Conservation (phyloP, 1,140 invertebrate species). For the Bursaphelenchus mucronatus region DNA sequence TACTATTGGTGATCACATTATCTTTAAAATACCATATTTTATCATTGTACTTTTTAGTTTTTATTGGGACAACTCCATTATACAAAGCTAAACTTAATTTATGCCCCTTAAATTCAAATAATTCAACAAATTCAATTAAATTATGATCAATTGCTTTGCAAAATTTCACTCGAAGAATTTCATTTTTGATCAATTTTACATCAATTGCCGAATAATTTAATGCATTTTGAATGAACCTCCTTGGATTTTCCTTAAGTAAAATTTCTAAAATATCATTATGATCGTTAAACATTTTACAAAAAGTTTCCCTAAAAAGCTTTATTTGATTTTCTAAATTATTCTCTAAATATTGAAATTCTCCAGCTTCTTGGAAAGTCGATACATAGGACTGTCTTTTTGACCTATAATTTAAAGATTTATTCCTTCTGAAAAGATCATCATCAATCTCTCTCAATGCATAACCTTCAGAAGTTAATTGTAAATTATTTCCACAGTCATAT, state of each 20-base stretch:
- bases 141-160: too few species aligned
- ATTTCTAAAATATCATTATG: conserved; percentile 12
- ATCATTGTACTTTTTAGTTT: conserved; percentile 26
- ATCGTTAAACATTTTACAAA: conserved; percentile 20
- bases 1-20: conserved; percentile 23
- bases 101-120: too few species aligned
- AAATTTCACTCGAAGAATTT: conserved; percentile 5
- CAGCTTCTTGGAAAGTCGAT: too few species aligned
- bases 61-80: conserved; percentile 7
- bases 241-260: too few species aligned
- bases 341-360: too few species aligned
- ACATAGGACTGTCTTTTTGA: too few species aligned
- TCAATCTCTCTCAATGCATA: conserved; percentile 26
- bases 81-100: too few species aligned
- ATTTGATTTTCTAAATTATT: too few species aligned
- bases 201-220: background rate
- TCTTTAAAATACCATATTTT: too few species aligned
- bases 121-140: too few species aligned
- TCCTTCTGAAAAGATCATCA: conserved; percentile 33
- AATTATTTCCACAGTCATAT: conserved; percentile 8
- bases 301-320: background rate
- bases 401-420: conserved; percentile 6
- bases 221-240: too few species aligned
- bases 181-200: conserved; percentile 13
- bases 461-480: conserved; percentile 33